A percentile compares a stretch with the other conserved stretches of the same genome.
phyloP scores from a whole-genome alignment of 2,797 vertebrate species.

The Spinibarbus caldwelli region DNA sequence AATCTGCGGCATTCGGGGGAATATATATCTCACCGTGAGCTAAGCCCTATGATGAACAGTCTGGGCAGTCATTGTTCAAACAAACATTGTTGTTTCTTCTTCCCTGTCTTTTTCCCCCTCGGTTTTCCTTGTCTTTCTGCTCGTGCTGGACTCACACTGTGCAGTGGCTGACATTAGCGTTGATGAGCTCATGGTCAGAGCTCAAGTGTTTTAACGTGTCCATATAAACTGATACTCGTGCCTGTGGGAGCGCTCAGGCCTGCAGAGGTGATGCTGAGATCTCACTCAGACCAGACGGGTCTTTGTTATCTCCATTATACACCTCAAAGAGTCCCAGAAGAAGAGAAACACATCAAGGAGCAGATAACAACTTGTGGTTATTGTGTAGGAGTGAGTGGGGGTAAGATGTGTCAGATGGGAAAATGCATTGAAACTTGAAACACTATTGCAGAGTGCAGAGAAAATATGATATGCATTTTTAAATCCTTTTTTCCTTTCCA shows the following conservation, averaged over 20 bases:
- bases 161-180: slow-evolving; percentile 44
- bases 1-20: slow-evolving; percentile 69
- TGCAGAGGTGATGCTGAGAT: slow-evolving; percentile 31
- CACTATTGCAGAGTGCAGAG: background rate
- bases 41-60: slow-evolving; percentile 68
- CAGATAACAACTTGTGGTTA: slow-evolving; percentile 13
- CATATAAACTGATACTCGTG: slow-evolving; percentile 65
- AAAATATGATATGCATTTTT: background rate
- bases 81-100: slow-evolving; percentile 55
- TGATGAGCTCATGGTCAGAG: slow-evolving; percentile 68
- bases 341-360: slow-evolving; percentile 25
- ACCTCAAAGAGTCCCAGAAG: slow-evolving; percentile 12
- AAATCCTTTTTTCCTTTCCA: background rate
- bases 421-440: background rate
- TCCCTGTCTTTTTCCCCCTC: slow-evolving; percentile 27
- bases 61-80: slow-evolving; percentile 60
- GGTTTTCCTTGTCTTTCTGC: slow-evolving; percentile 29
- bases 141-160: slow-evolving; percentile 17
- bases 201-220: slow-evolving; percentile 65
- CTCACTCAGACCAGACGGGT: background rate
- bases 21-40: slow-evolving; percentile 70
- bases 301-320: slow-evolving; percentile 10
- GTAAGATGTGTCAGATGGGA: background rate
- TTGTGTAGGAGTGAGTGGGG: background rate
- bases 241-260: background rate